Base-by-base conservation (phyloP, 2,888 invertebrate species). In the Macropis europaea region DNA sequence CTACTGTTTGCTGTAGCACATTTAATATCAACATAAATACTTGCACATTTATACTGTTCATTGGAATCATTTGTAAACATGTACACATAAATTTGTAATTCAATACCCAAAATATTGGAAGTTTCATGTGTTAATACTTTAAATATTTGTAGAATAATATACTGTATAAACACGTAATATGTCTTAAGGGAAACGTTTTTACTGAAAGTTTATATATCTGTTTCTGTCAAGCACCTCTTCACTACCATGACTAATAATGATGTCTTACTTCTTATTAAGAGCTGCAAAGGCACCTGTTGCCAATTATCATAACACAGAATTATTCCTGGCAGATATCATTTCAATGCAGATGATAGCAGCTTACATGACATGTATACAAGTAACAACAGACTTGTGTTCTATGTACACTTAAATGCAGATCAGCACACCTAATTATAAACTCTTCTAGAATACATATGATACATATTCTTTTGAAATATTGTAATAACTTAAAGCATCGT, bases 281-380 rank as follows among this genome's bases (percentile, higher is more conserved):
- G 79, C 84, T 85, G 85, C 75, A 30, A 76, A 83, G 62, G 82
- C 86, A 86, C 84, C 85, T 86, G 86, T 76, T 69, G 82, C 84
- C 82, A 83, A 86, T 86, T 86, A 86, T 81, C 84, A 85, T 86
- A 85, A 84, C 82, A 78, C 75, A 80, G 79, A 85, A 85, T 85
- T 86, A 82, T 84, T 85, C 77, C 77, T 76, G 73, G 79, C 79
- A 83, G 84, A 84, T 80, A 85, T 74, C 78, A 84, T 85, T 82
- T 82, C 74, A 77, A 83, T 83, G 76, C 81, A 77, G 80, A 81
- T n/a, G n/a, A n/a, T 70, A 81, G 77, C 75, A 76, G 66, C 72
- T 76, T 74, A 64, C 54, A 50, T 64, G 48, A 57, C 40, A 26
- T 67, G 59, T 67, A 42, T 54, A 56, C 28, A 34, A 15, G 32